These are phyloP conservation scores for Camponotus fellah DNA, from an alignment of 2,888 invertebrate genomes.

Conservation along the genomic window DNA sequence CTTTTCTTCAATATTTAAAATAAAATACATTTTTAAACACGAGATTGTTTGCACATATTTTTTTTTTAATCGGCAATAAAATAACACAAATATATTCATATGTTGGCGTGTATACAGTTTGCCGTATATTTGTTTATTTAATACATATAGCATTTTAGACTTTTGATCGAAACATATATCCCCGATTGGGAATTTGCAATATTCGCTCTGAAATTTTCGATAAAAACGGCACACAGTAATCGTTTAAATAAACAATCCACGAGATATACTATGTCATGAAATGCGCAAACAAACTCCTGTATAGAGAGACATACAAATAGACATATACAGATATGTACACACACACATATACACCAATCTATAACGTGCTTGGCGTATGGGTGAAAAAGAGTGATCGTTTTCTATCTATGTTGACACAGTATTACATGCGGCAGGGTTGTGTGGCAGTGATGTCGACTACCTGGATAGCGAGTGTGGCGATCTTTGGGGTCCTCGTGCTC, in stretches of 20 bases:
- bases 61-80: background rate
- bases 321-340: background rate
- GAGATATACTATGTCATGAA: background rate
- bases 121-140: background rate
- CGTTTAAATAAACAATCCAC: slow-evolving; percentile 20
- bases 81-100: background rate
- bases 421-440: slow-evolving; percentile 91
- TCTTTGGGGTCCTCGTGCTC: slow-evolving; percentile 93
- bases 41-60: slow-evolving; percentile 14
- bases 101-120: background rate
- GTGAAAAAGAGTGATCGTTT: slow-evolving; percentile 62
- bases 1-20: slow-evolving; percentile 17
- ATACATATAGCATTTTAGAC: background rate
- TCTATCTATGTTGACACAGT: slow-evolving; percentile 81
- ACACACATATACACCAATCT: background rate
- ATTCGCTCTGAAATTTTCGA: slow-evolving; percentile 11
- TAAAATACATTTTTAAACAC: slow-evolving; percentile 1
- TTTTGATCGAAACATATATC: background rate
- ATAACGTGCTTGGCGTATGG: background rate
- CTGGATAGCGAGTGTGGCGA: slow-evolving; percentile 94
- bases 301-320: slow-evolving; percentile 4
- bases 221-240: slow-evolving; percentile 10
- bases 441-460: slow-evolving; percentile 94
- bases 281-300: slow-evolving; percentile 22
- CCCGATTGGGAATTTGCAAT: background rate